Base-by-base conservation (phyloP, 23 tunicate genomes). In the Clavelina lepadiformis region DNA sequence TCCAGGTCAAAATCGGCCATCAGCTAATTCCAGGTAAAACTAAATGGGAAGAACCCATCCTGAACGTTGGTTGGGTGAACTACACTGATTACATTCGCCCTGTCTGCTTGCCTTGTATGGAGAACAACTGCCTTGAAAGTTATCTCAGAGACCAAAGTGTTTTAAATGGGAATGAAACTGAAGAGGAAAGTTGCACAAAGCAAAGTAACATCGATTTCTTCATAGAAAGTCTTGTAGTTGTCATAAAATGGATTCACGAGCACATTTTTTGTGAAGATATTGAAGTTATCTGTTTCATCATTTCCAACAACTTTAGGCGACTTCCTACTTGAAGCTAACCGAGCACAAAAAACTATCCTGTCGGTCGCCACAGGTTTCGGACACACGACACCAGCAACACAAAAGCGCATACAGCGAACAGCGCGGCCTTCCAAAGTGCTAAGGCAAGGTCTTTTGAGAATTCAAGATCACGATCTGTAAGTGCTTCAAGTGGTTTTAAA, bases 31-130 rank as follows among this genome's bases (percentile, higher is more conserved):
- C 19, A 37, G 20, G 38, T 37, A 51, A 51, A 3, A 5, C 33
- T 63, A 22, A 22, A 36, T 63, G 49, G 69, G 49, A 28, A 19
- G n/a, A n/a, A n/a, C 26, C 3, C 11, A 8, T 35, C 3, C 7
- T 5, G 8, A 35, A 22, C 26, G 7, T 8, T 11, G 51, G 51
- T 13, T 35, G 20, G 7, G 50, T 63, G 4, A 35, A 35, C 13
- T 71, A 63, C 65, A 71, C 78, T 5, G 53, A 56, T 0, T 72
- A 51, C 38, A 63, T 80, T 32, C 35, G 87, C 26, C 87, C 87
- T 2, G 78, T 80, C 2, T 80, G 87, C 47, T 31, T 80, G 63
- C 87, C 87, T 31, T 80, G 87, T 53, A 51, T 67, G 34, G 41
- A 35, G 1, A 57, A 49, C 21, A 80, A 76, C 26, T 80, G 87